These are phyloP conservation scores for Progne subis DNA, from an alignment of 2,113 vertebrate species.

Conservation along the genomic window DNA sequence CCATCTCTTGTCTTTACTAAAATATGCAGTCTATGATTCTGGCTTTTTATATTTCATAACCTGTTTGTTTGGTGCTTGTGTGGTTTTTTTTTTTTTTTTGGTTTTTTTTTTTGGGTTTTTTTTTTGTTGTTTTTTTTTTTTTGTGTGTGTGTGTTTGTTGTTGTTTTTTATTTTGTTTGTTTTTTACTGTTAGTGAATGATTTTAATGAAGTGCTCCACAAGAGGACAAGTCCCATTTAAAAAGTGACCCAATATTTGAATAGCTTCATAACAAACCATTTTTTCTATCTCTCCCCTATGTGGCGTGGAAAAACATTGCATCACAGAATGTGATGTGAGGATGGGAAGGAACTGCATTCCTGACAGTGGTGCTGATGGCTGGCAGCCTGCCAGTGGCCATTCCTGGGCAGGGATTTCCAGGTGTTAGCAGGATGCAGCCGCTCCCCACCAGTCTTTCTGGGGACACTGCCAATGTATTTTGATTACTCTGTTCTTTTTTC, in stretches of 20 bases:
- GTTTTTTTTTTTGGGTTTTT: neutral
- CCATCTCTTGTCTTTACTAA: neutral
- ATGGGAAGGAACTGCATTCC: neutral
- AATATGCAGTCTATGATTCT: neutral
- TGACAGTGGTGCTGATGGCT: neutral
- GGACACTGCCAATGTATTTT: neutral
- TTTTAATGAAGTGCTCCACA: neutral
- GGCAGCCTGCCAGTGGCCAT: neutral
- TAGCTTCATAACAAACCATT: neutral
- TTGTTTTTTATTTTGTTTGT: neutral
- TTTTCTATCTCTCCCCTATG: accelerated
- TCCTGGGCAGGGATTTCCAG: neutral
- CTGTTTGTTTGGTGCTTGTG: neutral
- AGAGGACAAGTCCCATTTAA: neutral
- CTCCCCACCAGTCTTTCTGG: neutral
- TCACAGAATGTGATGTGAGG: neutral
- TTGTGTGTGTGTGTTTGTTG: neutral
- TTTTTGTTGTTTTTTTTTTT: neutral
- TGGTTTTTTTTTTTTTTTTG: neutral
- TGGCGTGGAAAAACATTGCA: neutral
- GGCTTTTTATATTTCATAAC: neutral
- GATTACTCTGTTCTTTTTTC: neutral
- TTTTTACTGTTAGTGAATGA: neutral
- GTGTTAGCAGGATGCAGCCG: neutral
- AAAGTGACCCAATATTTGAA: neutral